These are phyloP conservation scores for Drosophila carrolli DNA, from an alignment of 1,140 invertebrate genomes.

Conservation along the genomic window DNA sequence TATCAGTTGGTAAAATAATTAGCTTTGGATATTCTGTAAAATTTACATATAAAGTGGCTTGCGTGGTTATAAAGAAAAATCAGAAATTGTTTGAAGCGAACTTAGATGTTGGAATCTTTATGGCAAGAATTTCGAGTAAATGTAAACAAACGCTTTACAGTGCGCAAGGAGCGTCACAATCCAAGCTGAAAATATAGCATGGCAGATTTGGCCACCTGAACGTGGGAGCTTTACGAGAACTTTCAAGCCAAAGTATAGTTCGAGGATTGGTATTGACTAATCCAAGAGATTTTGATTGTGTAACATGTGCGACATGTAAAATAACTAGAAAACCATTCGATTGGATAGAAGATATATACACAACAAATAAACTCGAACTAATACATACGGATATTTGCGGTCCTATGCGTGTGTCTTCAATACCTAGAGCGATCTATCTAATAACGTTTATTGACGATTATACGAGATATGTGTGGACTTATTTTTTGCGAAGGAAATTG, in stretches of 20 bases:
- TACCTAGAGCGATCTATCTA: no score
- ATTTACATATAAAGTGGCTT: not conserved
- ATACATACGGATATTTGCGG: no score
- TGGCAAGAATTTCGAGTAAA: not conserved
- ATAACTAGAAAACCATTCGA: no score
- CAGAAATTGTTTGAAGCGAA: not conserved
- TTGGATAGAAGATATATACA: no score
- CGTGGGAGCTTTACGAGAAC: not conserved
- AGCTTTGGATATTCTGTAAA: not conserved
- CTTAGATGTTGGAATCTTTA: not conserved
- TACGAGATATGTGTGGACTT: not conserved
- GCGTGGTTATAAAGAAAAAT: not conserved
- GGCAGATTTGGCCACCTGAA: not conserved
- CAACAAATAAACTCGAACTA: no score
- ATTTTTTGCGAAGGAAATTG: not conserved
- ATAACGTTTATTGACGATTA: conserved; percentile 3
- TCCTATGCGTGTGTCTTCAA: no score
- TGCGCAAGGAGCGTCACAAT: not conserved
- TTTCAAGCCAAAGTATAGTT: not conserved
- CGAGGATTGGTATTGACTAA: no score
- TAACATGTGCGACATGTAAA: no score
- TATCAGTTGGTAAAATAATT: not conserved
- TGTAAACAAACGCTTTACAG: not conserved
- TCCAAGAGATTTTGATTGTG: no score
- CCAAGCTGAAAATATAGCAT: not conserved